phyloP scores from a whole-genome alignment of 2,888 invertebrate genomes.

The Spodoptera picta region DNA sequence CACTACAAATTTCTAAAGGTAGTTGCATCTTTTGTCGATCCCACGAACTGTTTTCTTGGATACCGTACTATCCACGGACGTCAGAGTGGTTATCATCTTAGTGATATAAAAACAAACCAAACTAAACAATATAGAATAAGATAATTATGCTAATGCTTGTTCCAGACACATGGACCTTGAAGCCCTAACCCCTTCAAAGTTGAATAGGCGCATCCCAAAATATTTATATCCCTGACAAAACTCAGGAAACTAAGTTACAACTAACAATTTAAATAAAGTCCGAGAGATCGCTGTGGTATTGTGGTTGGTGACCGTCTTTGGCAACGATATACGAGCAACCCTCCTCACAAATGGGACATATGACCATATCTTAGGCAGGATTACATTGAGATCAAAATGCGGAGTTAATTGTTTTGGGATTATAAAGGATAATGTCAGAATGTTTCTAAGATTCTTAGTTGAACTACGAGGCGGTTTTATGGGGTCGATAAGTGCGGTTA shows the following conservation, averaged over 20 bases:
- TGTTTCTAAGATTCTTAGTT: constrained; percentile 46
- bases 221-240: constrained; percentile 21
- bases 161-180: no score
- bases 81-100: no score
- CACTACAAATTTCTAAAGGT: no score
- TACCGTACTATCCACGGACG: no score
- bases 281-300: constrained; percentile 32
- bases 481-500: constrained; percentile 36
- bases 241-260: constrained; percentile 31
- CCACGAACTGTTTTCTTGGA: no score
- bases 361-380: constrained; percentile 59
- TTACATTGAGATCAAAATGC: constrained; percentile 60
- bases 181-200: no score
- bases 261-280: constrained; percentile 55
- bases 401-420: constrained; percentile 59
- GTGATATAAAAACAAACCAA: no score
- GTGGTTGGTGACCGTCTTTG: constrained; percentile 57
- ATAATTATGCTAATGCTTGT: no score
- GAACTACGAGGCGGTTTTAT: constrained; percentile 29
- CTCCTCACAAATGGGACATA: constrained; percentile 56
- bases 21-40: no score
- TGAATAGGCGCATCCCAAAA: constrained; percentile 3
- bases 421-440: constrained; percentile 48
- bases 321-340: constrained; percentile 56
- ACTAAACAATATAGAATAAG: no score